Evolutionary conservation across 2,797 vertebrate genomes (phyloP), one percentile per base, ranked within the genome.

Genomic region (Falco novaeseelandiae): DNA sequence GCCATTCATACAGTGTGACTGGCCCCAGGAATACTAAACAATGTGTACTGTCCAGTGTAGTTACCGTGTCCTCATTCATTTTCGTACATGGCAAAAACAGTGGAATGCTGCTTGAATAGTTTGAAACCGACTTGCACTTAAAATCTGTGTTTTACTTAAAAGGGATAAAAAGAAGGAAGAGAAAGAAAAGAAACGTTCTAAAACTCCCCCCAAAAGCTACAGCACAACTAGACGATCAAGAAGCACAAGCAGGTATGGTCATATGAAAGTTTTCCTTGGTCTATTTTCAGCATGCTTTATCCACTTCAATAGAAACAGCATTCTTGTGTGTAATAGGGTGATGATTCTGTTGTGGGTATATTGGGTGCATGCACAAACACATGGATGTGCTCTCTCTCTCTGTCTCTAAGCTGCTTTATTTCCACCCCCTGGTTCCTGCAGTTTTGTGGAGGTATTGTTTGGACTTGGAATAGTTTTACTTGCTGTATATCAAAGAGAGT

Each of bases 171-270:
- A 99, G 97, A 99, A 99, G 97, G 99, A 99, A 97, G 99, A 99
- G 54, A 99, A 99, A 96, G 98, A 98, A 26, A 99, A 99, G 96
- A 99, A 99, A 95, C 98, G 99, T 76, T 99, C 99, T 14, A 99
- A 99, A 98, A 99, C 99, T 16, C 99, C 99, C 16, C 99, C 99
- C 58, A 99, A 99, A 98, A 99, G 99, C 97, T 99, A 99, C 96
- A 99, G 99, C 98, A 99, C 99, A 90, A 98, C 99, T 69, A 98
- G 99, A 80, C 98, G 99, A 83, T 99, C 99, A 42, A 98, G 99
- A 94, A 99, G 99, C 98, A 98, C 98, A 83, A 99, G 98, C 97
- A 99, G 99, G 99, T 99, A 96, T 26, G 4, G 62, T 48, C 11
- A 19, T 29, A 9, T 3, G 8, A 16, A 4, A 0, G n/a, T 14